phyloP scores from a whole-genome alignment of 2,113 vertebrate genomes.

The Garra rufa region DNA sequence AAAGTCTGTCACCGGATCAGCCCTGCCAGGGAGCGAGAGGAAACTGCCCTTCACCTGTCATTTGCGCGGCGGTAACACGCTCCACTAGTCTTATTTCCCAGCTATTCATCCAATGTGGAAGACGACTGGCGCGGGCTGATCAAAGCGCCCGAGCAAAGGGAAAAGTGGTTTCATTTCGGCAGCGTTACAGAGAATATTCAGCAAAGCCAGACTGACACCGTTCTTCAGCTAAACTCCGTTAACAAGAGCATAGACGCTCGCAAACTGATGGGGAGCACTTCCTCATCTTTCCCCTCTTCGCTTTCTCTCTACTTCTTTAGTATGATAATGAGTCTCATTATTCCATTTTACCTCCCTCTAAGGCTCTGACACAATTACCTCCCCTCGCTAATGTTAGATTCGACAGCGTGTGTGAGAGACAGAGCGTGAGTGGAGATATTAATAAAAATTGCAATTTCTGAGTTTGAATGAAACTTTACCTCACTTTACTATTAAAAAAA shows the following conservation, averaged over 20 bases:
- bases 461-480: not conserved
- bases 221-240: slow-evolving; percentile 28
- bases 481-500: not conserved
- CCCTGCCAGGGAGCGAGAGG: slow-evolving; percentile 2
- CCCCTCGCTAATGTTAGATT: slow-evolving; percentile 49
- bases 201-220: slow-evolving; percentile 13
- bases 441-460: not conserved
- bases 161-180: slow-evolving; percentile 24
- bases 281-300: slow-evolving; percentile 16
- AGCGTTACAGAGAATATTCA: not conserved
- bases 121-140: slow-evolving; percentile 8
- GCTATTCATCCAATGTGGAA: slow-evolving; percentile 14
- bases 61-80: not conserved
- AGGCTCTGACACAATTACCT: slow-evolving; percentile 56
- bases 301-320: not conserved
- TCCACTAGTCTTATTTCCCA: slow-evolving; percentile 28
- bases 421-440: not conserved
- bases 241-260: slow-evolving; percentile 24
- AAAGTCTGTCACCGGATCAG: slow-evolving; percentile 38
- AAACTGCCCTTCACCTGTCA: slow-evolving; percentile 37
- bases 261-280: not conserved
- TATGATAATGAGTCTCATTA: slow-evolving; percentile 53
- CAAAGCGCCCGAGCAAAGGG: slow-evolving; percentile 1
- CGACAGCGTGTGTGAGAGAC: slow-evolving; percentile 14
- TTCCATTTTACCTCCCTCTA: slow-evolving; percentile 51